Evolutionary conservation across 2,888 invertebrate genomes (phyloP).

Genomic region (Acheta domesticus): DNA sequence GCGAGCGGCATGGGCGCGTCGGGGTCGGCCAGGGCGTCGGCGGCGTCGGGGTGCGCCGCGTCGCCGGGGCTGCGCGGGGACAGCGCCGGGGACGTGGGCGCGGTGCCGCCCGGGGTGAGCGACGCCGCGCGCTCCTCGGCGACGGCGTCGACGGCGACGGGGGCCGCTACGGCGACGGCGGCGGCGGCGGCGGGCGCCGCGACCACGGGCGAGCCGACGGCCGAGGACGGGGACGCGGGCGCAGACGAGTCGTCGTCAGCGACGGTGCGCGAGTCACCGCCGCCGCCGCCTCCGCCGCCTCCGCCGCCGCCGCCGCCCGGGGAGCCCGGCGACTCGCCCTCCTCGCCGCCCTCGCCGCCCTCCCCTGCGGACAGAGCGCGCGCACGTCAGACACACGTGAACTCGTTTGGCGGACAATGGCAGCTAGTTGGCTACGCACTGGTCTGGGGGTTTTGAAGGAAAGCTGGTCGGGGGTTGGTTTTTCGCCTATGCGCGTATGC

Average conservation of each 20-base stretch:
- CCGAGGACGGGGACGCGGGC: conserved; percentile 47
- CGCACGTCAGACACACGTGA: neutral
- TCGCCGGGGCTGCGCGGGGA: conserved; percentile 52
- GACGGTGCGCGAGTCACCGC: conserved; percentile 50
- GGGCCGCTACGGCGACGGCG: neutral
- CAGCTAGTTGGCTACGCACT: no score
- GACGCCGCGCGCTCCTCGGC: neutral
- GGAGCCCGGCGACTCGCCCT: conserved; percentile 38
- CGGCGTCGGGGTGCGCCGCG: conserved; percentile 50
- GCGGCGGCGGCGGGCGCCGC: neutral
- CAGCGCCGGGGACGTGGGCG: conserved; percentile 1
- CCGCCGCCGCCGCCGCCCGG: conserved; percentile 42
- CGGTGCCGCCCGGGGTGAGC: neutral
- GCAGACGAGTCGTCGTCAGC: conserved; percentile 46
- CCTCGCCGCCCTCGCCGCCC: conserved; percentile 51
- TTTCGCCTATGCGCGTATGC: no score
- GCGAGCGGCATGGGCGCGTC: conserved; percentile 46
- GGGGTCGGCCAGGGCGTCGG: conserved; percentile 48
- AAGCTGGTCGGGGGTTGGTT: no score
- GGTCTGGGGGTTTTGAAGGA: no score
- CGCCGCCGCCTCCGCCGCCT: conserved; percentile 49
- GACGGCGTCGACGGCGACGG: neutral
- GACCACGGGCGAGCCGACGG: conserved; percentile 46
- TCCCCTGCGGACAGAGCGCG: conserved; percentile 54
- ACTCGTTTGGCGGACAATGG: no score